These are phyloP conservation scores for Drosophila anceps DNA, from an alignment of 2,888 invertebrate genomes.

Conservation along the genomic window DNA sequence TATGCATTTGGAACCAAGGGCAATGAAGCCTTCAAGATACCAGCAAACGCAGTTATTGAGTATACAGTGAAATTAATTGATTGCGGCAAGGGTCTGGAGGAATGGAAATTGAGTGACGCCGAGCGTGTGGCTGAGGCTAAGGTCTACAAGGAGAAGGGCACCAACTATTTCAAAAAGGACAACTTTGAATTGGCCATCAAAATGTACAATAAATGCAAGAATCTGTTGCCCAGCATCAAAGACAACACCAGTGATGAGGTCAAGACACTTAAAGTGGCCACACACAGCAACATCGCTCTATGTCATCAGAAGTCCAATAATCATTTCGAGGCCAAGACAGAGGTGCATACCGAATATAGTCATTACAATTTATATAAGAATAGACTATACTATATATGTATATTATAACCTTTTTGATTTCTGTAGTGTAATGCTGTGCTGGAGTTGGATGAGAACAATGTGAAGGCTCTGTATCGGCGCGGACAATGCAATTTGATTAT, in stretches of 20 bases:
- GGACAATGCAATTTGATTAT: slow-evolving; percentile 92
- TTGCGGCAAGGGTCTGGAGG: slow-evolving; percentile 94
- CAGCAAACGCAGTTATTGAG: slow-evolving; percentile 91
- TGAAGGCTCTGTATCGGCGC: slow-evolving; percentile 95
- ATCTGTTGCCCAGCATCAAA: slow-evolving; percentile 79
- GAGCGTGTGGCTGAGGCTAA: slow-evolving; percentile 94
- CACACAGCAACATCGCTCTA: slow-evolving; percentile 92
- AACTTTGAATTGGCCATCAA: slow-evolving; percentile 93
- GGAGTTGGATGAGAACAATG: slow-evolving; percentile 90
- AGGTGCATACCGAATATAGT: slow-evolving; percentile 86
- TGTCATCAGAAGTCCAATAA: slow-evolving; percentile 91
- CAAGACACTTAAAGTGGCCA: slow-evolving; percentile 88
- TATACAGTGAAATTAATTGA: slow-evolving; percentile 93
- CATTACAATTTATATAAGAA: too few species aligned
- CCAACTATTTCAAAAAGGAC: slow-evolving; percentile 92
- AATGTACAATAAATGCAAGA: slow-evolving; percentile 92
- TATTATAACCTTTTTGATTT: background rate
- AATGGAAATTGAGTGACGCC: slow-evolving; percentile 92
- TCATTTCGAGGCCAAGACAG: slow-evolving; percentile 89
- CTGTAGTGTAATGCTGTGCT: slow-evolving; percentile 90
- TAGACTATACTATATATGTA: too few species aligned
- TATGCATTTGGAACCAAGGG: slow-evolving; percentile 93
- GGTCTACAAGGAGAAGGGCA: slow-evolving; percentile 95
- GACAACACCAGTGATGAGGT: slow-evolving; percentile 85
- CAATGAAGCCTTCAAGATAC: slow-evolving; percentile 90